A percentile compares a stretch with the other conserved stretches of the same genome.
Conservation (phyloP, 92 coral and sea anemone genomes). For the Phymanthus crucifer region DNA sequence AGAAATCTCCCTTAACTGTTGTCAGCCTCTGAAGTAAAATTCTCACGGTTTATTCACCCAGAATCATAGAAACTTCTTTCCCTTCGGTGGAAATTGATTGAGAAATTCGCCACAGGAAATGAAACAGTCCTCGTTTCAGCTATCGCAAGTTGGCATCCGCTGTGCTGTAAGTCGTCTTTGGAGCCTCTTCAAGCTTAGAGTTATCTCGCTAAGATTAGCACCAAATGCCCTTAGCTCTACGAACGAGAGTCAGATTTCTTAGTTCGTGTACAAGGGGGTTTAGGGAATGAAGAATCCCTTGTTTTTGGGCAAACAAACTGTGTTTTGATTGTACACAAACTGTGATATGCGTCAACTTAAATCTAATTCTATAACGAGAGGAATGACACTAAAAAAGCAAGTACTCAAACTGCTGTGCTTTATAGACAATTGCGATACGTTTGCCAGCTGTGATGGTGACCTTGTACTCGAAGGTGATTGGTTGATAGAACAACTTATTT, state of each 20-base stretch:
- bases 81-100: background rate
- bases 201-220: background rate
- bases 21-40: background rate
- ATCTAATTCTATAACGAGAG: background rate
- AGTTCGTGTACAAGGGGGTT: background rate
- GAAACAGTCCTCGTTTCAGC: background rate
- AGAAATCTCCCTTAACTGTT: background rate
- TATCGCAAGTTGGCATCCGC: background rate
- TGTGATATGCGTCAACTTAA: background rate
- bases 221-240: conserved; percentile 1
- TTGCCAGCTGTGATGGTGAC: conserved; percentile 4
- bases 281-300: background rate
- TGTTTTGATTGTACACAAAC: background rate
- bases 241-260: background rate
- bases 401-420: background rate
- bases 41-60: background rate
- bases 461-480: background rate
- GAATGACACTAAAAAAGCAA: background rate
- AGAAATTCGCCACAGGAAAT: background rate
- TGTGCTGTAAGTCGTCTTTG: background rate
- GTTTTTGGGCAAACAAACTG: background rate
- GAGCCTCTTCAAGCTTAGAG: background rate
- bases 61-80: background rate
- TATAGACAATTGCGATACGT: background rate
- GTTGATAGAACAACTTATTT: background rate